phyloP scores from a whole-genome alignment of 2,113 vertebrate genomes.

The Smithornis capensis region DNA sequence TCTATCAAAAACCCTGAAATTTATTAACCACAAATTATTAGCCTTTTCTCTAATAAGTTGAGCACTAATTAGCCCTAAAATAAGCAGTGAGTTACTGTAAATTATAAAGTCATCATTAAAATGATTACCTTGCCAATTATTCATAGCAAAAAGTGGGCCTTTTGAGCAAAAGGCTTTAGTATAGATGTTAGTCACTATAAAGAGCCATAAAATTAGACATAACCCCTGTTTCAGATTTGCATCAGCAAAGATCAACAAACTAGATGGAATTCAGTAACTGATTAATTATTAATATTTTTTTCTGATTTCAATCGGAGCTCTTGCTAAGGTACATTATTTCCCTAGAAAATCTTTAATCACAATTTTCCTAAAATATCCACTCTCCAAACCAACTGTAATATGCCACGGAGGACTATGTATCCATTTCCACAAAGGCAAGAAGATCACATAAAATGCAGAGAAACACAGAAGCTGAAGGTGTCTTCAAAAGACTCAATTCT shows the following conservation, averaged over 20 bases:
- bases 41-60: slow-evolving; percentile 11
- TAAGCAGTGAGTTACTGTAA: slow-evolving; percentile 37
- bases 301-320: not conserved
- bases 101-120: slow-evolving; percentile 56
- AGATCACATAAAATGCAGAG: not conserved
- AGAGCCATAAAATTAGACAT: not conserved
- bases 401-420: not conserved
- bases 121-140: slow-evolving; percentile 61
- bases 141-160: slow-evolving; percentile 17
- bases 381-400: not conserved
- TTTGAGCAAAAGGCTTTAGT: slow-evolving; percentile 46
- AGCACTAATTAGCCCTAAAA: slow-evolving; percentile 49
- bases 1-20: not conserved
- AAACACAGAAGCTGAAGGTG: not conserved
- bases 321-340: not conserved
- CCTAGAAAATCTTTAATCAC: not conserved
- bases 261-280: not conserved
- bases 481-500: not conserved
- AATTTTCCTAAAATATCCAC: not conserved
- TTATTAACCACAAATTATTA: slow-evolving; percentile 44
- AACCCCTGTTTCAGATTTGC: not conserved
- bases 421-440: not conserved
- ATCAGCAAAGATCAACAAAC: not conserved
- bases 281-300: not conserved
- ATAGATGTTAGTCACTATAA: slow-evolving; percentile 14